phyloP scores from a whole-genome alignment of 2,113 vertebrate genomes.

The Phocoena phocoena region DNA sequence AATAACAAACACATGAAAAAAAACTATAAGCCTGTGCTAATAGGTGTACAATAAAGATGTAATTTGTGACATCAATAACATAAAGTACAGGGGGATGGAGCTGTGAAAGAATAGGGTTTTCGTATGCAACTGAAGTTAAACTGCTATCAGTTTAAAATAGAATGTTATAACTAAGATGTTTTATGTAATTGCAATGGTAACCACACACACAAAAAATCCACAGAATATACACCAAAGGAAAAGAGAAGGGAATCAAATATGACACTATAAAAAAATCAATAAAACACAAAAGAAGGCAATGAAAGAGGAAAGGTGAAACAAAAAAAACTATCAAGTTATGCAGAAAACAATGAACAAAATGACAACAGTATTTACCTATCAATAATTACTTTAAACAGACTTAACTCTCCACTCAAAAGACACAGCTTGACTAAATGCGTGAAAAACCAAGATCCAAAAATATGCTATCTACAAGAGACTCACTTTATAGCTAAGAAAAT shows the following conservation, averaged over 20 bases:
- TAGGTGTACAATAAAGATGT: background rate
- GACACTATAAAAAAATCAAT: background rate
- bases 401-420: background rate
- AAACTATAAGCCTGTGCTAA: background rate
- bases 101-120: background rate
- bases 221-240: background rate
- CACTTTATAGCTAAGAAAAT: background rate
- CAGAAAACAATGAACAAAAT: background rate
- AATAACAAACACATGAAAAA: background rate
- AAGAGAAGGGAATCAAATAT: background rate
- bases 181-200: background rate
- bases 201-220: background rate
- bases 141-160: background rate
- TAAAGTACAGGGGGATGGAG: background rate
- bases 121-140: background rate
- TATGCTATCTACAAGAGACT: background rate
- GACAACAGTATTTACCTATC: background rate
- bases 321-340: background rate
- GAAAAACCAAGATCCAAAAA: constrained; percentile 8
- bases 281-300: background rate
- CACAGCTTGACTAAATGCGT: background rate
- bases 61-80: background rate
- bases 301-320: background rate
- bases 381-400: background rate
- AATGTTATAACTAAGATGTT: background rate